Evolutionary conservation across 2,888 invertebrate species (phyloP), one percentile per base, ranked within the genome.

Genomic region (Drosophila colorata): DNA sequence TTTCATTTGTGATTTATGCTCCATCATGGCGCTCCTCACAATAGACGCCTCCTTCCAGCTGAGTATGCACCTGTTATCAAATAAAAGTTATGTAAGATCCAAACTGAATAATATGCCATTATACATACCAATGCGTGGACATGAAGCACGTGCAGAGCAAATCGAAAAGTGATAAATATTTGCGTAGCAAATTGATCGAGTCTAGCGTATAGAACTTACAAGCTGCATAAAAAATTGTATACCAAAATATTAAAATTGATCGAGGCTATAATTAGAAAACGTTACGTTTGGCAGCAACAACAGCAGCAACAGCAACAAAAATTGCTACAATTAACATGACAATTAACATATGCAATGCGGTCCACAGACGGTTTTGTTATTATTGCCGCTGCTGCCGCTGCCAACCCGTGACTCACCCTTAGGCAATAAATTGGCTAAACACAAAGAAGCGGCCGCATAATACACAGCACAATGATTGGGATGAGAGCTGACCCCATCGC

Each of bases 401-500:
- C 66, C 68, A 68, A 68, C 67, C 61, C 69, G 53, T 80, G 77
- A 93, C 94, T 94, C 92, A 96, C 96, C 94, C 91, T 94, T 93
- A 80, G 96, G 96, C 93, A 96, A 93, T 91, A 94, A 93, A 90
- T 95, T 95, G 84, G 96, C 95, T 90, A 96, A 94, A 91, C 95
- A 95, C 90, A 97, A 94, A 88, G 96, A 95, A 57, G 96, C 96
- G 52, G 97, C 93, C 57, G 96, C 96, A 93, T 95, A 96, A 91
- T 96, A 97, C 72, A 97, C 94, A 67, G 97, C 96, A 71, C 95
- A 95, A 91, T 99, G 99, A 93, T 99, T 99, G 23, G 94, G 93
- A 93, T 99, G 99, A 6, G 96, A 95, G 80, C 98, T 98, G 6
- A 99, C 95, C 52, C 99, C 99, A 90, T 95, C 94, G 88, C 96